Evolutionary conservation across 2,797 vertebrate species (phyloP).

Genomic region (Gymnoscopelus microlampas): DNA sequence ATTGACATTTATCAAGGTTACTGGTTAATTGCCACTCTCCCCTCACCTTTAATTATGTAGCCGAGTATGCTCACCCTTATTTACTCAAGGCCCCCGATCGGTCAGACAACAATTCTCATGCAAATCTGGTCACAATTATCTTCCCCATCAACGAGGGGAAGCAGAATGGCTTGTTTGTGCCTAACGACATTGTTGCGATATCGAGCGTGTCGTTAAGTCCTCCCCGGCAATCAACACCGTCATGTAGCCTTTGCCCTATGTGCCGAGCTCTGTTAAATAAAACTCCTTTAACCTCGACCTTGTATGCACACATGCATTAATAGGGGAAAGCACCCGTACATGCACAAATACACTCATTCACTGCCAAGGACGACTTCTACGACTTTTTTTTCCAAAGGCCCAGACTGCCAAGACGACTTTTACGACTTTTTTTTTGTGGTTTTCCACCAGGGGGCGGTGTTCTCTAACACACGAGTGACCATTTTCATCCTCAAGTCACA

Average conservation of each 20-base stretch:
- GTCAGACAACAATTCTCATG: constrained; percentile 73
- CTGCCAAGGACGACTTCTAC: too few relatives aligned
- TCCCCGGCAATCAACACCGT: constrained; percentile 48
- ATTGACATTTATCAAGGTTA: constrained; percentile 78
- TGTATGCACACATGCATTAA: constrained; percentile 3
- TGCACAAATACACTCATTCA: background rate
- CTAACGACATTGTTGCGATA: constrained; percentile 71
- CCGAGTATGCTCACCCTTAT: constrained; percentile 63
- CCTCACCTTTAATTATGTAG: constrained; percentile 71
- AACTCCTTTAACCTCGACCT: constrained; percentile 31
- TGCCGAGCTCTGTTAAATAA: constrained; percentile 35
- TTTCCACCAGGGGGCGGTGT: too few relatives aligned
- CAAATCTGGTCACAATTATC: constrained; percentile 76
- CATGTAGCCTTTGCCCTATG: constrained; percentile 34
- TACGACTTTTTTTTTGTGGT: too few relatives aligned
- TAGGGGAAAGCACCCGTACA: background rate
- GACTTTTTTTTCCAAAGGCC: too few relatives aligned
- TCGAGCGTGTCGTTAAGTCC: constrained; percentile 68
- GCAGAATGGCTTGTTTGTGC: constrained; percentile 68
- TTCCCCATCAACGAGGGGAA: constrained; percentile 65
- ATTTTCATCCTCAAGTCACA: too few relatives aligned
- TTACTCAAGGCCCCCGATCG: constrained; percentile 64
- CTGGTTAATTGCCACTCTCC: constrained; percentile 72
- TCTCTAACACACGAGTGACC: too few relatives aligned
- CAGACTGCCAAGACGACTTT: too few relatives aligned